A percentile compares a stretch with the other conserved stretches of the same genome.
Evolutionary conservation across 2,797 vertebrate genomes (phyloP).

Genomic region (Poecile montanus): DNA sequence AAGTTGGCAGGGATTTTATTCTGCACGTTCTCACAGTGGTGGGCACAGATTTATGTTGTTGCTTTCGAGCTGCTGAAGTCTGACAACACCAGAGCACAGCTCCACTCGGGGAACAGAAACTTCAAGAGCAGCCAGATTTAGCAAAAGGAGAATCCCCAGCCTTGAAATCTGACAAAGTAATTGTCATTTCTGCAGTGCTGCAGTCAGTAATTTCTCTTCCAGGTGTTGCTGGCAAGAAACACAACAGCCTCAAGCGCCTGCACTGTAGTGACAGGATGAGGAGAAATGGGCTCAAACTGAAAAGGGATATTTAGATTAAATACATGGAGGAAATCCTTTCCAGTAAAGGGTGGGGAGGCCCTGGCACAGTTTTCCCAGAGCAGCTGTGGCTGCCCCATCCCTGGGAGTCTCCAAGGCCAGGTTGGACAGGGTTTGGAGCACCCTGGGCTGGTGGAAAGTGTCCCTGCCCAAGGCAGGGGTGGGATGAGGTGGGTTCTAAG

Average conservation of each 20-base stretch:
- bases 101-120: not conserved
- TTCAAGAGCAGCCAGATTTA: not conserved
- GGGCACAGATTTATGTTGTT: not conserved
- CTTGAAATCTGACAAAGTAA: not conserved
- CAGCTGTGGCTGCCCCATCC: not conserved
- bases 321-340: not conserved
- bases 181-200: not conserved
- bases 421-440: accelerated
- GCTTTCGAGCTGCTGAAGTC: not conserved
- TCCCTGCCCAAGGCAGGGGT: not conserved
- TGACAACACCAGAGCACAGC: not conserved
- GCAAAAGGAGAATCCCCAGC: not conserved
- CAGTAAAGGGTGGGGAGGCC: accelerated
- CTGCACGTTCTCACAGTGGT: not conserved
- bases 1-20: not conserved
- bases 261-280: not conserved
- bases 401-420: not conserved
- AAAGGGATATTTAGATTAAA: not conserved
- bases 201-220: not conserved
- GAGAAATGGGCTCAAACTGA: not conserved
- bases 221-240: not conserved
- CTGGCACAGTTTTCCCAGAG: not conserved
- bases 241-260: not conserved
- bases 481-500: not conserved
- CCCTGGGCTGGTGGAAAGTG: accelerated